Evolutionary conservation across 2,113 vertebrate species (phyloP).

Genomic region (Podarcis raffonei): DNA sequence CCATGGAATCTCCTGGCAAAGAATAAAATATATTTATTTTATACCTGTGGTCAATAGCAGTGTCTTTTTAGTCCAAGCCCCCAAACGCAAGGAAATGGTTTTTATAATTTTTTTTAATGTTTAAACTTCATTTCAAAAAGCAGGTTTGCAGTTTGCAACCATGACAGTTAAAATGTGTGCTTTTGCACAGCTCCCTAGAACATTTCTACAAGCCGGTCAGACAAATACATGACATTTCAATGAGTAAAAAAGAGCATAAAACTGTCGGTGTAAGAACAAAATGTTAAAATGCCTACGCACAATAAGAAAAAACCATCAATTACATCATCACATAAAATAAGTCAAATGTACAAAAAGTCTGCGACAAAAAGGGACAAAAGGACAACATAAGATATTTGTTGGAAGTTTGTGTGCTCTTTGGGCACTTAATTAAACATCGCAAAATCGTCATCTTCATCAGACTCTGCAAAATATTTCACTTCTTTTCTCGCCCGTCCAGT

Average conservation of each 20-base stretch:
- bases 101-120: slow-evolving; percentile 85
- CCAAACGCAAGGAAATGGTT: slow-evolving; percentile 57
- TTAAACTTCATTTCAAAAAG: slow-evolving; percentile 99
- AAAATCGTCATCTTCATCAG: slow-evolving; percentile 88
- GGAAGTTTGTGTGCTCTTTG: slow-evolving; percentile 78
- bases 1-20: slow-evolving; percentile 97
- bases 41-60: slow-evolving; percentile 72
- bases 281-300: slow-evolving; percentile 98
- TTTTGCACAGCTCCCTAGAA: slow-evolving; percentile 91
- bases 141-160: slow-evolving; percentile 87
- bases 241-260: slow-evolving; percentile 96
- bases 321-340: slow-evolving; percentile 94
- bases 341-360: slow-evolving; percentile 98
- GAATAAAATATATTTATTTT: slow-evolving; percentile 99
- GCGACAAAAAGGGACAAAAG: slow-evolving; percentile 84
- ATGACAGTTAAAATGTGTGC: slow-evolving; percentile 97
- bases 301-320: slow-evolving; percentile 93
- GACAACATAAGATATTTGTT: slow-evolving; percentile 81
- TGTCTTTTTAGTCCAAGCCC: slow-evolving; percentile 37
- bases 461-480: slow-evolving; percentile 94
- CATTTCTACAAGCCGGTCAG: slow-evolving; percentile 94
- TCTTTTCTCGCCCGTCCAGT: slow-evolving; percentile 92
- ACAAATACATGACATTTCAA: slow-evolving; percentile 94
- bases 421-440: slow-evolving; percentile 93
- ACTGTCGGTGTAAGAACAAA: slow-evolving; percentile 95